Evolutionary conservation across 2,797 vertebrate species (phyloP), one percentile per base, ranked within the genome.

Genomic region (Chaunax sp.): DNA sequence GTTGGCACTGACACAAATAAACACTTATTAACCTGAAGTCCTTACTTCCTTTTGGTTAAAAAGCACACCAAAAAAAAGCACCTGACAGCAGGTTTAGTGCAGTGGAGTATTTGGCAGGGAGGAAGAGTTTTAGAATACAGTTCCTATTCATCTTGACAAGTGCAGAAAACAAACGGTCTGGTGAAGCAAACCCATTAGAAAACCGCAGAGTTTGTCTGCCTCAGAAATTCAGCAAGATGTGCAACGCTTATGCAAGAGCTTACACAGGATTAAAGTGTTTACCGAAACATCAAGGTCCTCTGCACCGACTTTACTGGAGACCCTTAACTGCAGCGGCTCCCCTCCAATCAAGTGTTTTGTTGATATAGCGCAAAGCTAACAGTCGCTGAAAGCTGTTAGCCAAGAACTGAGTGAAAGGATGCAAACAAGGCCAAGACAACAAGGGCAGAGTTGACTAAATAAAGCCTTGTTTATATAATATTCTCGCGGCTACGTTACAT

Each of bases 261-360:
- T 90, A 93, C 85, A 67, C 60, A 12, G 90, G 88, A 93, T 94
- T 94, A 90, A 90, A 90, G 84, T 93, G 90, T 94, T 92, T 91
- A 91, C 89, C 64, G 65, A 86, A 83, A 91, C 86, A 86, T 86
- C 81, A 87, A 83, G 89, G 88, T 90, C 83, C 84, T 79, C 84
- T 55, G 75, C 77, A 30, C 76, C 53, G 82, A 75, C 82, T 81
- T 80, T 66, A 74, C 72, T 49, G 62, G 65, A 83, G 81, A 84
- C 78, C 82, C 74, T 80, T 33, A 52, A 62, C 74, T 70, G 64
- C 82, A 38, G 62, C 12, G 16, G 15, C n/a, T 44, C 55, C 37
- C 75, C 70, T 54, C 74, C 54, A 35, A 50, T 60, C 41, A n/a
- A 77, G 64, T 64, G 77, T 64, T 88, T 52, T 86, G 88, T 90